Evolutionary conservation across 2,888 invertebrate species (phyloP), one percentile per base, ranked within the genome.

Genomic region (Platycheirus rosarum): DNA sequence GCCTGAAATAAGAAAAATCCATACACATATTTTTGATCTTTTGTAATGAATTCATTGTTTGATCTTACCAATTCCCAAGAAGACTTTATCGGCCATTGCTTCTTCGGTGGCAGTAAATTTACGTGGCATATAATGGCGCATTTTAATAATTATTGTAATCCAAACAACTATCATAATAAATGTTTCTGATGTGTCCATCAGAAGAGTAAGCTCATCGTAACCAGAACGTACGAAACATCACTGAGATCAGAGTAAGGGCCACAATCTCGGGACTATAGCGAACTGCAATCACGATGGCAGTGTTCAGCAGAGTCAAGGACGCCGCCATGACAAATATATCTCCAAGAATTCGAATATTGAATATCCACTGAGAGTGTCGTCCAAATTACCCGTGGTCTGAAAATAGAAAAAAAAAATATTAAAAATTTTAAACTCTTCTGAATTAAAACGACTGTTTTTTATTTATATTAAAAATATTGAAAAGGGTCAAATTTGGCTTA

Each of bases 221-320:
- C 95, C 96, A 96, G 86, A 96, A 93, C 3, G 93, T 92, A 13
- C 97, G 97, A 73, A 96, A 92, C 11, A 95, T 88, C 4, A 94
- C 91, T 20, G 96, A 91, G 2, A 96, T 93, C 18, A 95, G 88
- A 35, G 94, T 92, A 1, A 96, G 91, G 0, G 94, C 94, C 0
- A 93, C 93, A 7, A 94, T 95, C 90, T 96, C 96, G 3, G 94
- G 93, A 35, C 94, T 94, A 88, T 95, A 95, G 60, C 94, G 92
- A 0, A 96, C 95, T 0, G 95, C 95, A 79, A 96, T 95, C n/a
- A 96, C 95, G 46, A 95, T 93, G 0, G 95, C 95, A 0, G 95
- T 93, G 63, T 94, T 94, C 0, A 96, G 90, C 5, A 96, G 88
- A 0, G 95, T 94, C 5, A 95, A 90, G 0, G 93, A n/a, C n/a